Conservation (phyloP, 2,113 vertebrate species). For the Variabilichromis moorii region DNA sequence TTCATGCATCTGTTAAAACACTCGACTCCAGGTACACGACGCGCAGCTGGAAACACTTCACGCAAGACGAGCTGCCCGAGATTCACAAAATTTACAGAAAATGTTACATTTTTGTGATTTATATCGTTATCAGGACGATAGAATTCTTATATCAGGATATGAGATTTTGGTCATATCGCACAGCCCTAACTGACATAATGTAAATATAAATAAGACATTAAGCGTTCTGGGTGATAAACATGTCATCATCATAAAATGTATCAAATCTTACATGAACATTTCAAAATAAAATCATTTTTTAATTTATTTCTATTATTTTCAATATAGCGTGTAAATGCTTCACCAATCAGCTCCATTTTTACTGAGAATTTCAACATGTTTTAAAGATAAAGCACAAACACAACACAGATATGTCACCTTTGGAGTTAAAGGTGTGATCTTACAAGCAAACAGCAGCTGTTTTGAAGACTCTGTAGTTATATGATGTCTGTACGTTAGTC, state of each 20-base stretch:
- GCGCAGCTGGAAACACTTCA: fast-evolving
- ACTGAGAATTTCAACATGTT: neutral
- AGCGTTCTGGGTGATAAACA: neutral
- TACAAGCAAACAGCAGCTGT: neutral
- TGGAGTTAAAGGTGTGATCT: neutral
- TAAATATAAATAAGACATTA: neutral
- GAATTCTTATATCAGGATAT: fast-evolving
- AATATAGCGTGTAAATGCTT: neutral
- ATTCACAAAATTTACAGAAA: too few relatives aligned
- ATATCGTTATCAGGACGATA: too few relatives aligned
- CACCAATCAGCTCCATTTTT: neutral
- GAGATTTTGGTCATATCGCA: neutral
- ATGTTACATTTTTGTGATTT: too few relatives aligned
- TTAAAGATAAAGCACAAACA: neutral
- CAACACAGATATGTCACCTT: neutral
- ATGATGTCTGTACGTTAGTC: neutral
- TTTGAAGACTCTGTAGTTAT: neutral
- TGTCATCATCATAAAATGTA: neutral
- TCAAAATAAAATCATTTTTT: fast-evolving
- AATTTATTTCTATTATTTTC: neutral
- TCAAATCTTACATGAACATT: neutral
- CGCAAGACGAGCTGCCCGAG: too few relatives aligned
- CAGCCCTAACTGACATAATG: neutral
- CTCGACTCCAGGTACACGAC: fast-evolving
- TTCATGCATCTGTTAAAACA: too few relatives aligned